These are phyloP conservation scores for Sander vitreus DNA, from an alignment of 2,113 vertebrate genomes.

Conservation along the genomic window DNA sequence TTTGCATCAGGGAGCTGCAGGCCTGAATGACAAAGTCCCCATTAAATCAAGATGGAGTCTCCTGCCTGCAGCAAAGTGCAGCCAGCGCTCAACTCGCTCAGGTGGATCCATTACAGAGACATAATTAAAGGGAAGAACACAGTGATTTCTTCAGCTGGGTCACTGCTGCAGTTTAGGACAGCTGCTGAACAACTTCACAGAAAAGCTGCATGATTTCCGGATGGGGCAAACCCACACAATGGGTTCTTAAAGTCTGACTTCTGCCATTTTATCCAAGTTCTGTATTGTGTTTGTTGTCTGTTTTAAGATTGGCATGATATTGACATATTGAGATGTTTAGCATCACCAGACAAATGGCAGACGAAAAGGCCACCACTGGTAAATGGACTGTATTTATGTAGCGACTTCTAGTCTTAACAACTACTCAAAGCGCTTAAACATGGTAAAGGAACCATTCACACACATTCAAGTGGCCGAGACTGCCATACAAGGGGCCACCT, in stretches of 20 bases:
- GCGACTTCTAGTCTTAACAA: too few relatives aligned
- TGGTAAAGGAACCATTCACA: too few relatives aligned
- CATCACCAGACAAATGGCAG: too few relatives aligned
- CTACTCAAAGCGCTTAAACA: too few relatives aligned
- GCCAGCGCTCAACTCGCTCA: slow-evolving; percentile 43
- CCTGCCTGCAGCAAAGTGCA: slow-evolving; percentile 59
- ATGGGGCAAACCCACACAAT: not conserved
- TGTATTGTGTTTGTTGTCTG: too few relatives aligned
- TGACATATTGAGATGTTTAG: not conserved
- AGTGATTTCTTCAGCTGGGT: slow-evolving; percentile 13
- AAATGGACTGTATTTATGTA: too few relatives aligned
- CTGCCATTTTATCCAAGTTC: not conserved
- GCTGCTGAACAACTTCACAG: slow-evolving; percentile 24
- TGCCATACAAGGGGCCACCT: too few relatives aligned
- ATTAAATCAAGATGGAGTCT: slow-evolving; percentile 72
- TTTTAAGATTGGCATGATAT: not conserved
- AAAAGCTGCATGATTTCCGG: not conserved
- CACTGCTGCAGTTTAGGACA: slow-evolving; percentile 41
- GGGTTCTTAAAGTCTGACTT: not conserved
- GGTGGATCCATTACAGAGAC: slow-evolving; percentile 63
- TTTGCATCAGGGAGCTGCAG: slow-evolving; percentile 67
- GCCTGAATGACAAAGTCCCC: slow-evolving; percentile 73
- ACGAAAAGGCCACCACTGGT: too few relatives aligned
- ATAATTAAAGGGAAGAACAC: slow-evolving; percentile 55
- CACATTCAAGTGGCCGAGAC: too few relatives aligned